Percentiles rank a stretch among this genome's conserved stretches.
These are phyloP conservation scores for Melanostigma gelatinosum DNA, from an alignment of 2,113 vertebrate genomes.

Conservation along the genomic window DNA sequence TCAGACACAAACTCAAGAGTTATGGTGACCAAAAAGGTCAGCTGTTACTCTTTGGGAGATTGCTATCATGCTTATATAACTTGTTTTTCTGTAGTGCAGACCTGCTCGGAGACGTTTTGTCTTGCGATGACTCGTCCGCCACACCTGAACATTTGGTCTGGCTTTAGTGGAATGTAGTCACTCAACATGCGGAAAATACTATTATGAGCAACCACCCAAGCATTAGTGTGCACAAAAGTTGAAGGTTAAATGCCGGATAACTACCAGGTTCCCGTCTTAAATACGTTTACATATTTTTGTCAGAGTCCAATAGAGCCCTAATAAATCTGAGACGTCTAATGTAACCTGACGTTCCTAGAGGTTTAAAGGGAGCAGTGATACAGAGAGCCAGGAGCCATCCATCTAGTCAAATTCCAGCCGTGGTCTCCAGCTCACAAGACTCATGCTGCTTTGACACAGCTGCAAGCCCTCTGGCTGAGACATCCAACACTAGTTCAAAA, in stretches of 20 bases:
- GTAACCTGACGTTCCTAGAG: not conserved
- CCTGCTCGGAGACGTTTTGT: not conserved
- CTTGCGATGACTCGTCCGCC: not conserved
- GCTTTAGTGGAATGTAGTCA: not conserved
- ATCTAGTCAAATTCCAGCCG: slow-evolving; percentile 29
- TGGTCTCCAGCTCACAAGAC: slow-evolving; percentile 13
- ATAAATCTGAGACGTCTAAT: not conserved
- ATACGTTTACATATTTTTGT: not conserved
- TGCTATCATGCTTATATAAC: not conserved
- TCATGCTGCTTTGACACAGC: slow-evolving; percentile 25
- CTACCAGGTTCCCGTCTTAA: not conserved
- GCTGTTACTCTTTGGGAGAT: not conserved
- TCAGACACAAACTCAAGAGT: not conserved
- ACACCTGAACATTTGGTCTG: not conserved
- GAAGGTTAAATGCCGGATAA: not conserved
- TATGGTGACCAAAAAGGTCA: not conserved
- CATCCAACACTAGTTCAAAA: not conserved
- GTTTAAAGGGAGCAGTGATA: not conserved
- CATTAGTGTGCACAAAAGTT: not conserved
- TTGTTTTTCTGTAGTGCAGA: not conserved
- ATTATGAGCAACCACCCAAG: not conserved
- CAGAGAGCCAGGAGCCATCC: not conserved
- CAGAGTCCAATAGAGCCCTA: not conserved
- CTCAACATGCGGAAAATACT: too few species aligned
- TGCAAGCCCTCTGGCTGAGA: slow-evolving; percentile 25